These are phyloP conservation scores for Hippolais icterina DNA, from an alignment of 2,113 vertebrate genomes.

Conservation along the genomic window DNA sequence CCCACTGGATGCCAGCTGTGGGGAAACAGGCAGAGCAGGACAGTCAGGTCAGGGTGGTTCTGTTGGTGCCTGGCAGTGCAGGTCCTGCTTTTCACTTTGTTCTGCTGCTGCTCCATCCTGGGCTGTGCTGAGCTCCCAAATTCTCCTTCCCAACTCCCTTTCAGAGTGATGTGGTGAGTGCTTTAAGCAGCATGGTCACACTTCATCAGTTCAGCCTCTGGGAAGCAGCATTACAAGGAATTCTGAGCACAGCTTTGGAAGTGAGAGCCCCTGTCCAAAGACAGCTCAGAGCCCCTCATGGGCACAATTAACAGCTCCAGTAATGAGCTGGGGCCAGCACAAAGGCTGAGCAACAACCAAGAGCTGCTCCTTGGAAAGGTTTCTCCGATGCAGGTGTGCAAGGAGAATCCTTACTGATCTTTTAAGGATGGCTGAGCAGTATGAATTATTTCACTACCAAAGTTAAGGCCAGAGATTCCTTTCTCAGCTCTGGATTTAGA, in stretches of 20 bases:
- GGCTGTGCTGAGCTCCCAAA: not conserved
- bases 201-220: not conserved
- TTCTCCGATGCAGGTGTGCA: not conserved
- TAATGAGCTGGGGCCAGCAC: not conserved
- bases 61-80: not conserved
- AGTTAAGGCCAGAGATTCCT: not conserved
- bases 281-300: not conserved
- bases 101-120: not conserved
- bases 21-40: slow-evolving; percentile 35
- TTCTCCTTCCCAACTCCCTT: not conserved
- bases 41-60: slow-evolving; percentile 39
- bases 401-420: not conserved
- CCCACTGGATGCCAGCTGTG: not conserved
- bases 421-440: not conserved
- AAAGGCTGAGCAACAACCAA: not conserved
- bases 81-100: not conserved
- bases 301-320: not conserved
- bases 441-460: not conserved
- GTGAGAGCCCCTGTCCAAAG: not conserved
- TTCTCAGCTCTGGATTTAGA: not conserved
- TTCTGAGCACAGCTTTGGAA: not conserved
- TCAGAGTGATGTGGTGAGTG: fast-evolving
- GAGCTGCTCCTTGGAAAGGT: not conserved
- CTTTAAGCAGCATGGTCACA: not conserved
- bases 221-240: not conserved